Evolutionary conservation across 2,113 vertebrate genomes (phyloP), one percentile per base, ranked within the genome.

Genomic region (Cyphomyrus discorhynchus): DNA sequence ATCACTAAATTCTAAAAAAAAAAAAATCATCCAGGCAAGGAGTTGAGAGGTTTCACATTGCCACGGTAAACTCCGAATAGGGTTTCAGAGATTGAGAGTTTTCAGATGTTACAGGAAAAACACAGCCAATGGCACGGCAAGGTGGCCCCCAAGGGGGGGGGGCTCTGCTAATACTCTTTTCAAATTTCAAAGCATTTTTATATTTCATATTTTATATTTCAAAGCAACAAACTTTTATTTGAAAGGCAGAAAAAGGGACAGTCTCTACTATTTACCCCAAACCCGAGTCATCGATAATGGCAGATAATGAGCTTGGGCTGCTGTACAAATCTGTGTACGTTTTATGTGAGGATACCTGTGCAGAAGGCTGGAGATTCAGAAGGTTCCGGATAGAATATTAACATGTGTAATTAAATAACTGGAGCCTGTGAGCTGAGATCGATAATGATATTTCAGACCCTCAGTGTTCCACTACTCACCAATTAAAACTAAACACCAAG

Each of bases 401-500:
- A 94, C 91, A 91, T 87, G 45, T 93, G 94, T 96, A 96, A 96
- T 96, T 95, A 93, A 95, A 94, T 93, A 92, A 93, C 92, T 27
- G 92, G 94, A 94, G 94, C 94, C 94, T 95, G 94, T 94, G 92
- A 94, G 94, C 95, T 95, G 94, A 66, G 93, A 91, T 91, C 92
- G 92, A 92, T 96, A 96, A 96, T 96, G 92, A 95, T 95, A 94
- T 94, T 95, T 96, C 94, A 66, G 77, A 91, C 49, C 89, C 91
- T 86, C 92, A 92, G 94, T 92, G 93, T 94, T 92, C 92, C 93
- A 94, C 94, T 95, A 92, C 91, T 91, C 92, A 90, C 92, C 95
- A 96, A 96, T 96, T 96, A 96, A 95, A 95, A 95, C 92, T 92
- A 92, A 93, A 94, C 94, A 94, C 93, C 94, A 95, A 92, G 91